A percentile compares a stretch with the other conserved stretches of the same genome.
These are phyloP conservation scores for Panurus biarmicus DNA, from an alignment of 2,113 vertebrate genomes.

Conservation along the genomic window DNA sequence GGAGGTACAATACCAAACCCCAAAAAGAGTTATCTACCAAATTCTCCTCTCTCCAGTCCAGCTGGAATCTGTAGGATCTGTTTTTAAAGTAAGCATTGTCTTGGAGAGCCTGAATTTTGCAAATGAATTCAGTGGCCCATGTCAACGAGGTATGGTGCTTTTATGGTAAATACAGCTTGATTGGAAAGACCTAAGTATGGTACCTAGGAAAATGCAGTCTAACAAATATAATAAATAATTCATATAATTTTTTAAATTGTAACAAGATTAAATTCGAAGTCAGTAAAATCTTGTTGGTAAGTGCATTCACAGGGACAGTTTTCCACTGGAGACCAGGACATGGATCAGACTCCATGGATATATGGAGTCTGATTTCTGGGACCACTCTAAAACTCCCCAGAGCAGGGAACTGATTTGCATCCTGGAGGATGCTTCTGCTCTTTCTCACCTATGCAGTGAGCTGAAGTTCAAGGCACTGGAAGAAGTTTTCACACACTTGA, in stretches of 20 bases:
- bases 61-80: neutral
- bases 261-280: neutral
- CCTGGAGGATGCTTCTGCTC: neutral
- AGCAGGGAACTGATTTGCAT: neutral
- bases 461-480: neutral
- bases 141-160: neutral
- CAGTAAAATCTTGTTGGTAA: neutral
- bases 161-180: neutral
- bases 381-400: neutral
- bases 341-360: too few relatives aligned
- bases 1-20: neutral
- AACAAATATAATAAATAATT: neutral
- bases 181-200: neutral
- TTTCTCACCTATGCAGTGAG: neutral
- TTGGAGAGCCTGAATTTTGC: neutral
- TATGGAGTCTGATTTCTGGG: neutral
- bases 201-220: neutral
- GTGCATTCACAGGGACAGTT: accelerated
- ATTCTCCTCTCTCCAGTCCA: neutral
- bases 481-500: neutral
- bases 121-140: neutral
- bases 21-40: neutral
- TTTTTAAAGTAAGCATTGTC: neutral
- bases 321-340: neutral
- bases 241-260: neutral